A percentile compares a stretch with the other conserved stretches of the same genome.
These are phyloP conservation scores for Phoeniculus purpureus DNA, from an alignment of 2,797 vertebrate genomes.

Conservation along the genomic window DNA sequence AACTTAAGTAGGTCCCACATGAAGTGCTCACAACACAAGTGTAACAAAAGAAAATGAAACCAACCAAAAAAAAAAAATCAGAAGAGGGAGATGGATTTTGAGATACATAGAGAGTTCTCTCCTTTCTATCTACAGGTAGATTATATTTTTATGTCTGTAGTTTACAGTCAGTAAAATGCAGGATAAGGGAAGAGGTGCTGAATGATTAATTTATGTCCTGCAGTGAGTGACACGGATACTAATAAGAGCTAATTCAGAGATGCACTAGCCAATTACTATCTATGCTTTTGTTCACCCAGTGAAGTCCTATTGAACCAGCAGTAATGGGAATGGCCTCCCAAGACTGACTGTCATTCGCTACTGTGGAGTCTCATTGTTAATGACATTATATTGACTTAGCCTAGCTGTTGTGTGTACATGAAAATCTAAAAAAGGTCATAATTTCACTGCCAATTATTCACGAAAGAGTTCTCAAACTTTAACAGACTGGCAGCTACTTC, in stretches of 20 bases:
- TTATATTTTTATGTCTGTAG: neutral
- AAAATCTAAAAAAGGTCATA: neutral
- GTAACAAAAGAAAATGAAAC: no score
- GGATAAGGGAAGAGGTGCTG: neutral
- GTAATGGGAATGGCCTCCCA: neutral
- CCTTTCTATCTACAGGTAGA: neutral
- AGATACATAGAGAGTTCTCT: neutral
- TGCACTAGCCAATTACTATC: neutral
- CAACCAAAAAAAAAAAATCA: no score
- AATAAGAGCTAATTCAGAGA: constrained; percentile 26
- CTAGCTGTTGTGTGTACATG: neutral
- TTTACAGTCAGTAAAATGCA: neutral
- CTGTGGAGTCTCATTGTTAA: neutral
- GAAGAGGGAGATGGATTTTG: no score
- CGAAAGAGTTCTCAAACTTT: neutral
- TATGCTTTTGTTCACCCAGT: neutral
- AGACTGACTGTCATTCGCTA: neutral
- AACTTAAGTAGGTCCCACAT: no score
- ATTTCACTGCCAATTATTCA: neutral
- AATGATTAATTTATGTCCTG: neutral
- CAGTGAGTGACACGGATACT: constrained; percentile 10
- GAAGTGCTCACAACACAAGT: no score
- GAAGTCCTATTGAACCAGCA: neutral
- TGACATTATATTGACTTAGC: neutral
- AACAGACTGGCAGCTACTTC: neutral